Base-by-base conservation (phyloP, 2,113 vertebrate species). In the Rhadina sibilatrix region DNA sequence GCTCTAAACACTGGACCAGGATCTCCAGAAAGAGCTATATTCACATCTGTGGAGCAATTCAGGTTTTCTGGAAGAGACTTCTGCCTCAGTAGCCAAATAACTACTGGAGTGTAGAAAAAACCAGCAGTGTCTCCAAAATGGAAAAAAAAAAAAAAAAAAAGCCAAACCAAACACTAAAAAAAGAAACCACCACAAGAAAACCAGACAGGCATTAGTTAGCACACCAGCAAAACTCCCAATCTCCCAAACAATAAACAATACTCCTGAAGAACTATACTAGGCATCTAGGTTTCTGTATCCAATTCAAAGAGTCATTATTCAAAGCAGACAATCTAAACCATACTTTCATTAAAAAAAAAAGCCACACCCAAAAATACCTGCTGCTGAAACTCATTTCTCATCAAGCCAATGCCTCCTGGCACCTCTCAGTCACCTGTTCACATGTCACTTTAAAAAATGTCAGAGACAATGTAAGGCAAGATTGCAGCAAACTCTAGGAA, bases 1-100 rank as follows among this genome's bases (percentile, higher is more conserved):
- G 35, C 27, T 91, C 21, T 22, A 37, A 76, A 50, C 16, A 75
- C 0, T 0, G 0, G 37, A 63, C 16, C 44, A 59, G 42, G 35
- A 83, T 24, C 60, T 91, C 35, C 24, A 71, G 47, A 68, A 89
- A 52, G 23, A 44, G 33, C n/a, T 78, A 19, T 7, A 75, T 15
- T 13, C n/a, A 40, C 13, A 28, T 66, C 28, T 47, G 33, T 42
- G 47, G 24, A 68, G 30, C 21, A 81, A 50, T 12, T 81, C 50
- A 33, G 4, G 11, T 72, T 76, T 77, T 89, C 63, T 69, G n/a
- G 53, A 76, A 80, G 28, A 70, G 12, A 20, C 49, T 70, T 75
- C 25, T 65, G 76, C 28, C 75, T 89, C 42, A 46, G 44, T 23
- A 77, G 42, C 9, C 24, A 81, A 74, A 92, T 91, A 49, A 53